Conservation (phyloP, 2,797 vertebrate species). For the Argentina silus region DNA sequence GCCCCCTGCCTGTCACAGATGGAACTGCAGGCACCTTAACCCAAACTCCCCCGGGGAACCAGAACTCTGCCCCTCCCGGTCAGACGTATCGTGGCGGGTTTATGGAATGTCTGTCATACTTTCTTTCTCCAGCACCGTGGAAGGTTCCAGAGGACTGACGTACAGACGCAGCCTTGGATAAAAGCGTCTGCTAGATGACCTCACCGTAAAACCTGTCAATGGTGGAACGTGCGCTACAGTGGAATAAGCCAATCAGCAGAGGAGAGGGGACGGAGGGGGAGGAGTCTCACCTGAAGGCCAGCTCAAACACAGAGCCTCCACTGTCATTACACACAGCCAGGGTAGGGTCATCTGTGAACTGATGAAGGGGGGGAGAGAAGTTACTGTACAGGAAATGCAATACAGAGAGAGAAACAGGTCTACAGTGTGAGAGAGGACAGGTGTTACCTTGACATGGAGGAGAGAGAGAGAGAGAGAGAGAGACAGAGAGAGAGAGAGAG, state of each 20-base stretch:
- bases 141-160: too few species aligned
- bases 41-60: slow-evolving; percentile 87
- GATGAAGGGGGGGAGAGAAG: slow-evolving; percentile 32
- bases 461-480: neutral
- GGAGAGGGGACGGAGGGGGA: neutral
- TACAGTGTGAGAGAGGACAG: neutral
- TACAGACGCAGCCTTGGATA: too few species aligned
- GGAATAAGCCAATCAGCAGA: neutral
- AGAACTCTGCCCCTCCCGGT: too few species aligned
- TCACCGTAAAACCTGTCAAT: too few species aligned
- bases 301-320: slow-evolving; percentile 95
- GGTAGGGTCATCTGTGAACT: slow-evolving; percentile 98
- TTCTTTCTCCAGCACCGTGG: too few species aligned
- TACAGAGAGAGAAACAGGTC: neutral
- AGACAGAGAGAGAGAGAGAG: neutral
- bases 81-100: too few species aligned
- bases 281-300: slow-evolving; percentile 90
- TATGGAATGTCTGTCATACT: too few species aligned
- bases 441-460: too few species aligned
- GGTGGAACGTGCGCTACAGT: too few species aligned
- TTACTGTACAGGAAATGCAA: too few species aligned
- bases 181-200: too few species aligned
- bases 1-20: slow-evolving; percentile 25
- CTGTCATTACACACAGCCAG: slow-evolving; percentile 97
- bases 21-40: slow-evolving; percentile 8